Conservation (phyloP, 1,140 invertebrate genomes). For the Anastrepha obliqua region DNA sequence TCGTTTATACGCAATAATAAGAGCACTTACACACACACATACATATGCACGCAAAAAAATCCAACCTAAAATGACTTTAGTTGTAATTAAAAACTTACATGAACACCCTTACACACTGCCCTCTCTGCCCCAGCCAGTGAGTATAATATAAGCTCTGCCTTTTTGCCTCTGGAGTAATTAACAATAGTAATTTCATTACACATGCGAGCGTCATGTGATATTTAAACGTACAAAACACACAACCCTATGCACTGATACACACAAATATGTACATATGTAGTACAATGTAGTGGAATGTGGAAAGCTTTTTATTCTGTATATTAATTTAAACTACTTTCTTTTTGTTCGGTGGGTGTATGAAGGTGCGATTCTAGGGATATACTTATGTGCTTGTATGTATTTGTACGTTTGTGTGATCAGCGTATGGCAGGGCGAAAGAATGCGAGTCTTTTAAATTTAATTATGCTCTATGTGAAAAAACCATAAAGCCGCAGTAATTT, state of each 20-base stretch:
- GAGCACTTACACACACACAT: neutral
- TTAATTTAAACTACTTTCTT: constrained; percentile 2
- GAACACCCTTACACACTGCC: neutral
- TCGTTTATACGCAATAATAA: no score
- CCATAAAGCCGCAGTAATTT: neutral
- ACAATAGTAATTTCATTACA: constrained; percentile 46
- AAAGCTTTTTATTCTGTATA: constrained; percentile 3
- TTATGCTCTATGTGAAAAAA: neutral
- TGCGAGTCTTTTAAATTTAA: neutral
- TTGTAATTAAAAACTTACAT: constrained; percentile 43
- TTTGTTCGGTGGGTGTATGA: neutral
- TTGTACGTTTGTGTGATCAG: neutral
- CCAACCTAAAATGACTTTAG: neutral
- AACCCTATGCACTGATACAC: neutral
- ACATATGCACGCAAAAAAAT: neutral
- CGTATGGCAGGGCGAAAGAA: neutral
- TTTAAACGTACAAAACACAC: neutral
- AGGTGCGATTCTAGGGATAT: neutral
- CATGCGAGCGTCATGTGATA: neutral
- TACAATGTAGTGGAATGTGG: neutral
- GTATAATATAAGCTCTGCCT: neutral
- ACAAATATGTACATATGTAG: neutral
- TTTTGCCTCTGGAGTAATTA: neutral
- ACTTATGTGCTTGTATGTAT: neutral
- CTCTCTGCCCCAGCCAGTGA: neutral